Base-by-base conservation (phyloP, 2,797 vertebrate species). In the Ispidina picta region DNA sequence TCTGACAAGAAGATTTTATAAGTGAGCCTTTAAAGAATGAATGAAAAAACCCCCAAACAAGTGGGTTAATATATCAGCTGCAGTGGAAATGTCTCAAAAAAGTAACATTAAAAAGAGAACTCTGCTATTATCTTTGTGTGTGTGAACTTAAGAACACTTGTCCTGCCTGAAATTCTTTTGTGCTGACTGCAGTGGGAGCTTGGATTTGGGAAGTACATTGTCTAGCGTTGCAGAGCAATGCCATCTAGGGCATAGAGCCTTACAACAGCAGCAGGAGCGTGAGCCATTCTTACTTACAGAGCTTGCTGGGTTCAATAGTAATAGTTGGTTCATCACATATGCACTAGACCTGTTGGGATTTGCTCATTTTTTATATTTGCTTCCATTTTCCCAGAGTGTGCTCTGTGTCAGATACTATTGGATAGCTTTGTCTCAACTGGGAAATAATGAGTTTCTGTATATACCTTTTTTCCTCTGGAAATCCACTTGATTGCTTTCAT, bases 171-270 rank as follows among this genome's bases (percentile, higher is more conserved):
- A 91, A 83, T 92, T 70, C 85, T 87, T 92, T 9, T n/a, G 54
- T 62, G 46, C 49, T 86, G 70, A 41, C 49, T 89, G 54, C 39
- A 65, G n/a, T 4, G 33, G 79, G 55, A 73, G 25, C 59, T 71
- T 78, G 49, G 35, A 26, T 74, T 94, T 86, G 54, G 15, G 64
- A 44, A 70, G 39, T 23, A 1, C 22, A 2, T 78, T 78, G 88
- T 58, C 79, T 83, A 49, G 58, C 2, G 37, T 58, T 88, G 82
- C 88, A 88, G 87, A 94, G 84, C 70, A 76, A 93, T 96, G 92
- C 84, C 90, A 92, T 89, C 86, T 88, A 86, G 86, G 88, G 76
- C 82, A 64, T 9, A 19, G 5, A 39, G 28, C 35, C 31, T 62
- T 68, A 19, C 12, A 83, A 83, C 63, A 49, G 23, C 56, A 35